Base-by-base conservation (phyloP, 1,140 invertebrate genomes). In the Zaprionus capensis region DNA sequence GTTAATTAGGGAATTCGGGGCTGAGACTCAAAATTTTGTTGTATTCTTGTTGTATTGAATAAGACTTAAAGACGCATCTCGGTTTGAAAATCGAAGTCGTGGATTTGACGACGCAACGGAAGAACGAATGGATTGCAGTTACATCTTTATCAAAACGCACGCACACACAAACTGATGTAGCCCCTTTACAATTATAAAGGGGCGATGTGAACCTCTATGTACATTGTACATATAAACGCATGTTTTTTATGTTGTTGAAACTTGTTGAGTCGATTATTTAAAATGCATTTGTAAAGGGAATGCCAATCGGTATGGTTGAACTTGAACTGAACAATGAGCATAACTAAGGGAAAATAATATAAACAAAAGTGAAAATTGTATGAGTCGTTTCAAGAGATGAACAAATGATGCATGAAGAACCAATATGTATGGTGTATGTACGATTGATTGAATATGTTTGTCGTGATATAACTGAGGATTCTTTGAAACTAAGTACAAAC, bases 401-500 rank as follows among this genome's bases (percentile, higher is more conserved):
- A 74, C 67, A 68, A 80, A 59, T 75, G 76, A 86, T 81, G 84
- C 62, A 87, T 78, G 76, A 74, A 78, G 71, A 82, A 81, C 80
- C 67, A 81, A 84, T 84, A 78, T 72, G 44, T 56, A 46, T 71
- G 59, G 69, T 76, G 62, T 71, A 61, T 76, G 61, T 71, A 65
- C 58, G 69, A 53, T 34, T 71, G 68, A 66, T 73, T 78, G 20
- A 51, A 51, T 67, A 56, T 76, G 57, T 69, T 64, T 58, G 51
- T 46, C 66, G 63, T 78, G 83, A 78, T 71, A 75, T 68, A 88
- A 81, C 78, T 87, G 81, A 88, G 81, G 58, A 73, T 81, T 69
- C 46, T 76, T 84, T 76, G 76, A 78, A 75, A 62, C 70, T 68
- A 81, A 73, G 82, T 93, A 94, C 93, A 93, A 92, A 97, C 96